phyloP scores from a whole-genome alignment of 1,140 invertebrate species.

The Ceratina japonica region DNA sequence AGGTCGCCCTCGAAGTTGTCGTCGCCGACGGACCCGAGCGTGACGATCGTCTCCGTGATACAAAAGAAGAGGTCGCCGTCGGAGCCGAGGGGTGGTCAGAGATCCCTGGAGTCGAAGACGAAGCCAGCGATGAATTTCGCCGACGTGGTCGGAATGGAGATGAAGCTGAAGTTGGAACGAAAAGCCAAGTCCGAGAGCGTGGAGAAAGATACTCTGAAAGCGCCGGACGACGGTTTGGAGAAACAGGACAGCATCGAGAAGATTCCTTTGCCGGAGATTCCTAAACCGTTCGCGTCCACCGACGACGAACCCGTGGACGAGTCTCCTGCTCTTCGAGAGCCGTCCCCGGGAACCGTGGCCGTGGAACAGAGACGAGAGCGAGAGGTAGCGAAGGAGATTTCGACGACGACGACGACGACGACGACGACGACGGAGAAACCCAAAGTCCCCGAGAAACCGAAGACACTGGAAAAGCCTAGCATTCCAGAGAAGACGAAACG shows the following conservation, averaged over 20 bases:
- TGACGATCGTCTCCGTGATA: conserved; percentile 73
- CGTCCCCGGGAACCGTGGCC: too few species aligned
- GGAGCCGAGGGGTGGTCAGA: conserved; percentile 59
- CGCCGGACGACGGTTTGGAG: conserved; percentile 73
- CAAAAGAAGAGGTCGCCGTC: conserved; percentile 70
- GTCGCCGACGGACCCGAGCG: conserved; percentile 70
- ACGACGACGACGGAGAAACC: not conserved
- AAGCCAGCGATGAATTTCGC: conserved; percentile 71
- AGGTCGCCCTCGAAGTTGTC: conserved; percentile 63
- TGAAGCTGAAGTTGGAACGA: conserved; percentile 72
- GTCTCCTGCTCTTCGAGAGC: too few species aligned
- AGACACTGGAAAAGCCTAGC: conserved; percentile 72
- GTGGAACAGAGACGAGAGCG: too few species aligned
- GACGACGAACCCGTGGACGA: not conserved
- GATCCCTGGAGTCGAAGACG: conserved; percentile 58
- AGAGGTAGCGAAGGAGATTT: not conserved
- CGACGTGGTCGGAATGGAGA: conserved; percentile 73
- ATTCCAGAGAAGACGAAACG: conserved; percentile 78
- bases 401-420: not conserved
- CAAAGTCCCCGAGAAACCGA: conserved; percentile 48
- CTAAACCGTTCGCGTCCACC: conserved; percentile 1
- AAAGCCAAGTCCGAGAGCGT: conserved; percentile 57
- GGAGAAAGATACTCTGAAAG: conserved; percentile 69
- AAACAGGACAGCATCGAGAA: conserved; percentile 77
- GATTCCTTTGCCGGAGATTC: conserved; percentile 76